These are phyloP conservation scores for Cheirogaleus major DNA, from an alignment of 2,797 vertebrate species.

Conservation along the genomic window DNA sequence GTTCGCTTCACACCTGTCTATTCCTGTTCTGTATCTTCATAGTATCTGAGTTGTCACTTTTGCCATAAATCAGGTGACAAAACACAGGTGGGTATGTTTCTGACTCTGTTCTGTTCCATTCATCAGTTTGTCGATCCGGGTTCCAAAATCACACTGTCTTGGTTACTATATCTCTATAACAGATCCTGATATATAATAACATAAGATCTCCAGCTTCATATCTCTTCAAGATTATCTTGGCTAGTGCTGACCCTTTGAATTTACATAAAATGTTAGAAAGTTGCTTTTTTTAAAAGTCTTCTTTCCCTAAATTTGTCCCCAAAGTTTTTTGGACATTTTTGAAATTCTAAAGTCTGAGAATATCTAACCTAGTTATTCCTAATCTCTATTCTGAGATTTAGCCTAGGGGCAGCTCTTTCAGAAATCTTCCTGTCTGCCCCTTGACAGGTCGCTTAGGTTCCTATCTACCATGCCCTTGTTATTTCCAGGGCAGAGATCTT, in stretches of 20 bases:
- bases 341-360: neutral
- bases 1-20: too few species aligned
- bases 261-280: slow-evolving; percentile 4
- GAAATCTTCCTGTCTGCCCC: neutral
- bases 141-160: neutral
- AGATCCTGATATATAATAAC: neutral
- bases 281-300: neutral
- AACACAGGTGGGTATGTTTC: neutral
- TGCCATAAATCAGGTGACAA: neutral
- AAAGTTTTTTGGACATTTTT: neutral
- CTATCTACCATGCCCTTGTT: neutral
- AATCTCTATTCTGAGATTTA: neutral
- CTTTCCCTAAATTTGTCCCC: neutral
- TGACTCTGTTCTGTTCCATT: neutral
- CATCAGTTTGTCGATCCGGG: neutral
- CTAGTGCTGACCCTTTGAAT: neutral
- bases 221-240: neutral
- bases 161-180: neutral
- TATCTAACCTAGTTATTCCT: neutral
- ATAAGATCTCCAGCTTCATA: neutral
- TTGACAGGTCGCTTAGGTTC: neutral
- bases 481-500: neutral
- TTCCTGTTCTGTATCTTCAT: neutral
- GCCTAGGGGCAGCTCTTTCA: neutral
- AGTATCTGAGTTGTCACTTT: neutral